Evolutionary conservation across 2,888 invertebrate genomes (phyloP).

Genomic region (Laothoe populi): DNA sequence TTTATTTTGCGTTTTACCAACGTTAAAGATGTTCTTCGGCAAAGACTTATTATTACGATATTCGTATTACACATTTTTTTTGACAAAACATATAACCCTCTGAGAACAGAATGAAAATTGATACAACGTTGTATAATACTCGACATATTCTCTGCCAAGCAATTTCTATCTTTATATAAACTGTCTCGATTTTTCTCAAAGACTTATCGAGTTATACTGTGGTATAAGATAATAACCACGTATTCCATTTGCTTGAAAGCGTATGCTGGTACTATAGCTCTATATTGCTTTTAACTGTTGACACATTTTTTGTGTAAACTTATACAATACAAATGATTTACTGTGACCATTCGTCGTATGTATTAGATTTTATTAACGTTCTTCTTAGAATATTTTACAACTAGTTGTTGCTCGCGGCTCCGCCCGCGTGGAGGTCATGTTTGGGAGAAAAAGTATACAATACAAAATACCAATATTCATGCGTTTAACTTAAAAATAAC

Average conservation of each 20-base stretch:
- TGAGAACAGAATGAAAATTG: neutral
- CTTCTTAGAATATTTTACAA: too few species aligned
- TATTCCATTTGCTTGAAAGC: slow-evolving; percentile 19
- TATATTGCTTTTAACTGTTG: slow-evolving; percentile 15
- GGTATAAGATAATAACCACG: neutral
- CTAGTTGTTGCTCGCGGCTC: too few species aligned
- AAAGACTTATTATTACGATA: too few species aligned
- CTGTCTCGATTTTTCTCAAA: neutral
- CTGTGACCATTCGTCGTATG: neutral
- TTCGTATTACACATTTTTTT: too few species aligned
- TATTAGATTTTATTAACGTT: neutral
- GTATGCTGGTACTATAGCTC: neutral
- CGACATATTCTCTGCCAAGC: neutral
- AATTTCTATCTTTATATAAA: neutral
- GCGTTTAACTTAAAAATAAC: too few species aligned
- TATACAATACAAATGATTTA: slow-evolving; percentile 2
- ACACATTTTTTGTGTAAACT: neutral
- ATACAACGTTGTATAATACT: neutral
- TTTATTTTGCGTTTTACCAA: neutral
- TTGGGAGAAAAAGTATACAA: too few species aligned
- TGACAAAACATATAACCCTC: too few species aligned
- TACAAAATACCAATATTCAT: too few species aligned
- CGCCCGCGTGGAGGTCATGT: too few species aligned
- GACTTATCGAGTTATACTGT: neutral
- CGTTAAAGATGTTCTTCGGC: too few species aligned